Conservation (phyloP, 2,797 vertebrate genomes). For the Hozukius guyotensis region DNA sequence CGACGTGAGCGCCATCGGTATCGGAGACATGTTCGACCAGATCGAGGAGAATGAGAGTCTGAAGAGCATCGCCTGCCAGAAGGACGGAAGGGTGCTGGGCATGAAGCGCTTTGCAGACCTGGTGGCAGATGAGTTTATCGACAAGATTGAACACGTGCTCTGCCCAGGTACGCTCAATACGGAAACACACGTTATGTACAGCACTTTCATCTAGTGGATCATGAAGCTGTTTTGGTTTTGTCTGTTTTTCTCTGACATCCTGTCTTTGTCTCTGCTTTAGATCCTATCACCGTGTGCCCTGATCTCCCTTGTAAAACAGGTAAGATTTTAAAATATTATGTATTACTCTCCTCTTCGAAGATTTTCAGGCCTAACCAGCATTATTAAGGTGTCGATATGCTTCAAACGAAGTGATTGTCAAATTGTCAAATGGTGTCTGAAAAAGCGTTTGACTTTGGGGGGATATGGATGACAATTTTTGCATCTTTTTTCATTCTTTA, state of each 20-base stretch:
- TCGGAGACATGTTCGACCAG: slow-evolving; percentile 96
- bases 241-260: not conserved
- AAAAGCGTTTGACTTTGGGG: too few relatives aligned
- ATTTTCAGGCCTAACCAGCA: not conserved
- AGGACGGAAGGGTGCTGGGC: slow-evolving; percentile 84
- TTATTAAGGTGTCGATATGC: slow-evolving; percentile 19
- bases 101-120: slow-evolving; percentile 96
- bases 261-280: slow-evolving; percentile 75
- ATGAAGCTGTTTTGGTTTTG: not conserved
- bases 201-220: not conserved
- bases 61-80: slow-evolving; percentile 90
- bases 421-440: not conserved
- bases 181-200: not conserved
- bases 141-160: slow-evolving; percentile 90
- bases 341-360: not conserved
- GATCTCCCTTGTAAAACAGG: slow-evolving; percentile 97
- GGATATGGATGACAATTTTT: not conserved
- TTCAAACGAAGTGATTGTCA: slow-evolving; percentile 13
- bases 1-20: slow-evolving; percentile 93
- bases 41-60: slow-evolving; percentile 90
- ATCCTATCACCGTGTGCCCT: slow-evolving; percentile 91
- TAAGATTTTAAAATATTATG: slow-evolving; percentile 72
- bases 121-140: slow-evolving; percentile 96
- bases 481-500: not conserved
- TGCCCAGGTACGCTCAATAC: slow-evolving; percentile 87